Base-by-base conservation (phyloP, 2,113 vertebrate genomes). In the Leptocoma aspasia region DNA sequence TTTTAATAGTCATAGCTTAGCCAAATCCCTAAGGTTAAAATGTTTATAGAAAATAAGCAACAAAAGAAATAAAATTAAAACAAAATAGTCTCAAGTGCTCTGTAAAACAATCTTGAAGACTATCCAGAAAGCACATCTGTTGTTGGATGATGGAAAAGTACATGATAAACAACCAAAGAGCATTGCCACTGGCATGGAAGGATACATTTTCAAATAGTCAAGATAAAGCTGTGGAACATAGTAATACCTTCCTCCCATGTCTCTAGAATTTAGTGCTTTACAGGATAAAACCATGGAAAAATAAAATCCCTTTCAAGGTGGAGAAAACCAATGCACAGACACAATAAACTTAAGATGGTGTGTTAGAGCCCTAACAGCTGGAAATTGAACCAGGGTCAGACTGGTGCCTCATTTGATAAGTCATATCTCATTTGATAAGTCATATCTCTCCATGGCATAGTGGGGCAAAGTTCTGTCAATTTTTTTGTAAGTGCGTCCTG, bases 51-150 rank as follows among this genome's bases (percentile, higher is more conserved):
- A 91, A 95, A 90, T 70, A 90, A 95, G 9, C 26, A 92, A 90
- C 77, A 82, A 87, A 89, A 92, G 61, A 91, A 87, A 91, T 50
- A 87, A 92, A 95, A 95, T 76, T 84, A 65, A 94, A 91, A 65
- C 28, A 82, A 80, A 95, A 63, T 47, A 82, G 10, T 89, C 78
- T 92, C 44, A 72, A 91, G 54, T 65, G 27, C 13, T 91, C 66
- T 69, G 45, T 87, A 79, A 91, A 92, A 69, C 33, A 57, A 20
- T 91, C 61, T 80, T 87, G 89, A 97, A 69, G 53, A 23, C 37
- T 57, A 37, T 85, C 86, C 94, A 92, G 81, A 87, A 95, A 87
- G 37, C 68, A 89, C 70, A 69, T 94, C 70, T 95, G 84, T 50
- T 94, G n/a, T 19, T 82, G 37, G 41, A 85, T 80, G 81, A 91